Conservation (phyloP, 30 jellyfish, hydroid and myxozoan species). For the Nemopilema nomurai region DNA sequence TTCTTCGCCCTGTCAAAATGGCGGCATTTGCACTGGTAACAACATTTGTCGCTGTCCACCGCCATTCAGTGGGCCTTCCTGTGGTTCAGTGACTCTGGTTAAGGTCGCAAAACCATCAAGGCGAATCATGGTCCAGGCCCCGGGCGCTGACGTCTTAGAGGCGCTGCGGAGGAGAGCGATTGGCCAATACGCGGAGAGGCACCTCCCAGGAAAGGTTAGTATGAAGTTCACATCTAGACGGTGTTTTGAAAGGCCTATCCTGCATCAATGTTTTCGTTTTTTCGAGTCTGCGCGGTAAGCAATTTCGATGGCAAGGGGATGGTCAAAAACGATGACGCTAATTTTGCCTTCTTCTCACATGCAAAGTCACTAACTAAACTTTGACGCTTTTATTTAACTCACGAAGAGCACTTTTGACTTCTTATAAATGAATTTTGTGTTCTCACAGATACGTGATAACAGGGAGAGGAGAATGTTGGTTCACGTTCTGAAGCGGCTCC, state of each 20-base stretch:
- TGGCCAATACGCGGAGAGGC: slow-evolving; percentile 6
- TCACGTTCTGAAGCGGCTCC: slow-evolving; percentile 39
- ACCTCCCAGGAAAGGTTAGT: slow-evolving; percentile 34
- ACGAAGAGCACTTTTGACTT: not conserved
- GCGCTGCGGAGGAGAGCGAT: slow-evolving; percentile 18
- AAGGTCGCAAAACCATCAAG: slow-evolving; percentile 35
- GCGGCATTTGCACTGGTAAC: slow-evolving; percentile 83
- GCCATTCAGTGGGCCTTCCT: slow-evolving; percentile 77
- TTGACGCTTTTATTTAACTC: too few relatives aligned
- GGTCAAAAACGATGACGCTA: too few relatives aligned
- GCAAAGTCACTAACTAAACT: too few relatives aligned
- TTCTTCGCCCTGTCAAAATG: slow-evolving; percentile 86
- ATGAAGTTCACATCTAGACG: not conserved
- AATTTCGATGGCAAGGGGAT: too few relatives aligned
- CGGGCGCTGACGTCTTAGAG: slow-evolving; percentile 12
- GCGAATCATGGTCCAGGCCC: slow-evolving; percentile 34
- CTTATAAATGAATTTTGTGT: not conserved
- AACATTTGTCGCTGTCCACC: slow-evolving; percentile 84
- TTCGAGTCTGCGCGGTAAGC: too few relatives aligned
- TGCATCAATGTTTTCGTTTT: not conserved
- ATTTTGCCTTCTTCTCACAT: too few relatives aligned
- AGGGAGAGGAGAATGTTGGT: slow-evolving; percentile 54
- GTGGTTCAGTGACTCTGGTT: slow-evolving; percentile 42
- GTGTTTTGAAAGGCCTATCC: not conserved
- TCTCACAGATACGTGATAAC: slow-evolving; percentile 28